These are phyloP conservation scores for Alca torda DNA, from an alignment of 2,797 vertebrate genomes.

Conservation along the genomic window DNA sequence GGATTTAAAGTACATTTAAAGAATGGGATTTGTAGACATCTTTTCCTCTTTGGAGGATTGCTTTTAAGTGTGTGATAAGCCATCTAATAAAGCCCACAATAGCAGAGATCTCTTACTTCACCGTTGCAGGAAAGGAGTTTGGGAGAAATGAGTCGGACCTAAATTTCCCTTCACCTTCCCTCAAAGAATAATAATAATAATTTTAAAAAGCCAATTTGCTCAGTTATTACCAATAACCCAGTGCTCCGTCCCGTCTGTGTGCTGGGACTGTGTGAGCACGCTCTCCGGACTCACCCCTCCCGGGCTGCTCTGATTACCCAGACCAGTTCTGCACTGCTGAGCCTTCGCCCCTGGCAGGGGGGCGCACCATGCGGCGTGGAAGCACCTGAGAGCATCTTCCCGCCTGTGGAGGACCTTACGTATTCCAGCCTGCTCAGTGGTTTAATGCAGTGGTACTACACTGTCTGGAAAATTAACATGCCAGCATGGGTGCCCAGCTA, in stretches of 20 bases:
- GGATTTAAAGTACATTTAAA: not conserved
- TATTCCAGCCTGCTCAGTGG: not conserved
- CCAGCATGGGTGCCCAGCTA: not conserved
- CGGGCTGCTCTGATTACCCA: not conserved
- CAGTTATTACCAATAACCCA: not conserved
- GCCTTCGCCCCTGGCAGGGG: not conserved
- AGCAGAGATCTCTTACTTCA: not conserved
- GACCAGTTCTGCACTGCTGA: not conserved
- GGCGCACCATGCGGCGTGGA: not conserved
- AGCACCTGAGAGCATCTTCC: not conserved
- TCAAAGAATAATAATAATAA: not conserved
- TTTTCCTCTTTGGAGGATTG: not conserved
- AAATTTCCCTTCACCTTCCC: not conserved
- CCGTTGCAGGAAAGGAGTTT: not conserved
- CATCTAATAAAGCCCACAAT: not conserved
- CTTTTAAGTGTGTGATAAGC: not conserved
- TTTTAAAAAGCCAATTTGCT: not conserved
- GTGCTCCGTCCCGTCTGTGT: not conserved
- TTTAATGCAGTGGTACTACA: not conserved
- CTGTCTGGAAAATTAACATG: not conserved
- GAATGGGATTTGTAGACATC: not conserved
- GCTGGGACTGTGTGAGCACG: rapidly evolving
- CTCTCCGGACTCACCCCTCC: not conserved
- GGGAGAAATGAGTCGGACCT: not conserved
- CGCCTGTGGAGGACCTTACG: not conserved